A percentile compares a stretch with the other conserved stretches of the same genome.
Evolutionary conservation across 2,888 invertebrate genomes (phyloP).

Genomic region (Meta bourneti): DNA sequence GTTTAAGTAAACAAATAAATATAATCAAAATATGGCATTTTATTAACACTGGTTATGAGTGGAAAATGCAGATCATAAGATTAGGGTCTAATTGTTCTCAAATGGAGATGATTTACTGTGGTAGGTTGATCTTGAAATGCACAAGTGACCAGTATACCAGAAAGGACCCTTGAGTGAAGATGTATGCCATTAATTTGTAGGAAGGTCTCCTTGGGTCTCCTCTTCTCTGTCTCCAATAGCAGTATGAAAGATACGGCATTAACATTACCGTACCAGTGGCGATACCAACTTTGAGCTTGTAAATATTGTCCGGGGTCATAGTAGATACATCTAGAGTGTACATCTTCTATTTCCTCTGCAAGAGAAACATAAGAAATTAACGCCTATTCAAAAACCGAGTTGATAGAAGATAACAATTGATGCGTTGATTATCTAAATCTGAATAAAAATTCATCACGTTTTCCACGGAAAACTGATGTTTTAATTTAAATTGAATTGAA

Average conservation of each 20-base stretch:
- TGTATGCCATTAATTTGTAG: neutral
- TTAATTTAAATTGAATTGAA: no score
- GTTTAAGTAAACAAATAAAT: no score
- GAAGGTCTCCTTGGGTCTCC: neutral
- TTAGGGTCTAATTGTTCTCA: no score
- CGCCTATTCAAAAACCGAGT: neutral
- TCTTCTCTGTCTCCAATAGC: neutral
- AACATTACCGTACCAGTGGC: neutral
- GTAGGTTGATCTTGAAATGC: neutral
- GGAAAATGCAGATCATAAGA: no score
- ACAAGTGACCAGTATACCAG: neutral
- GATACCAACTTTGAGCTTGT: neutral
- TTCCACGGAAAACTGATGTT: neutral
- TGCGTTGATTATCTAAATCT: neutral
- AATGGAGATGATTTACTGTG: no score
- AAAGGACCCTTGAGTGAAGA: neutral
- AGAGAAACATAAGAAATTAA: neutral
- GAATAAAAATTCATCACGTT: neutral
- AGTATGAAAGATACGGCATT: neutral
- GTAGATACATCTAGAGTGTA: neutral
- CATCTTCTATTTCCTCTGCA: neutral
- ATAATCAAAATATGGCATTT: no score
- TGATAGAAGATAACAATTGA: neutral
- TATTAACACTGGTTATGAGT: no score
- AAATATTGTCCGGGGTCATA: neutral